These are phyloP conservation scores for Micrasema longulum DNA, from an alignment of 1,140 invertebrate genomes.

Conservation along the genomic window DNA sequence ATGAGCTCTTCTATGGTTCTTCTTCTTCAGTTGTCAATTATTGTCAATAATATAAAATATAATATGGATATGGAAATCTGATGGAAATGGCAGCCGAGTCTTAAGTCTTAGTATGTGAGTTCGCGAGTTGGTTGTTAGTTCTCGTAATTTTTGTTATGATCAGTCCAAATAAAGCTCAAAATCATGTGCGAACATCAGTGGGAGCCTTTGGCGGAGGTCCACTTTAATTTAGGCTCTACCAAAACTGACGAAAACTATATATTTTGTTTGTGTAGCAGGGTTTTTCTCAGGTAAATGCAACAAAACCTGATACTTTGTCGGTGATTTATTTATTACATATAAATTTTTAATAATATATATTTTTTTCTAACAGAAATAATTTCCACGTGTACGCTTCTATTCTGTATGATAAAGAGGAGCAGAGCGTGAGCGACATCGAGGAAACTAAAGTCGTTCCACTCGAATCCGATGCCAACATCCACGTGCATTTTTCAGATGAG, in stretches of 20 bases:
- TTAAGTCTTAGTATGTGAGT: no score
- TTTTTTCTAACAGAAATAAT: slow-evolving; percentile 59
- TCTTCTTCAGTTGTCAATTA: no score
- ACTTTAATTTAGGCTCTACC: slow-evolving; percentile 57
- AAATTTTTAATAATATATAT: slow-evolving; percentile 19
- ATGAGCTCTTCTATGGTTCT: no score
- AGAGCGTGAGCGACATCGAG: slow-evolving; percentile 64
- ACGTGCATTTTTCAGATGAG: slow-evolving; percentile 66
- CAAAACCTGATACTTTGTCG: slow-evolving; percentile 10
- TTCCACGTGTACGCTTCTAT: slow-evolving; percentile 57
- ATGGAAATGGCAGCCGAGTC: no score
- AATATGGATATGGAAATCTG: no score
- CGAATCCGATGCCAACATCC: slow-evolving; percentile 62
- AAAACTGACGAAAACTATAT: slow-evolving; percentile 61
- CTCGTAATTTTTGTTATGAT: not conserved
- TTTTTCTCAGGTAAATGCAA: slow-evolving; percentile 60
- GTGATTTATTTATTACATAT: slow-evolving; percentile 17
- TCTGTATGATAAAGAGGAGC: slow-evolving; percentile 62
- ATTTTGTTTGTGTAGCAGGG: slow-evolving; percentile 65
- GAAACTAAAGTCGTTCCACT: slow-evolving; percentile 57
- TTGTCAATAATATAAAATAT: no score
- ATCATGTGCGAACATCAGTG: slow-evolving; percentile 60
- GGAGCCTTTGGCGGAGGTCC: slow-evolving; percentile 66
- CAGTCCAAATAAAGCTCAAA: not conserved
- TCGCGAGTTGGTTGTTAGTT: no score